Base-by-base conservation (phyloP, 1,140 invertebrate genomes). In the Catajapyx aquilonaris region DNA sequence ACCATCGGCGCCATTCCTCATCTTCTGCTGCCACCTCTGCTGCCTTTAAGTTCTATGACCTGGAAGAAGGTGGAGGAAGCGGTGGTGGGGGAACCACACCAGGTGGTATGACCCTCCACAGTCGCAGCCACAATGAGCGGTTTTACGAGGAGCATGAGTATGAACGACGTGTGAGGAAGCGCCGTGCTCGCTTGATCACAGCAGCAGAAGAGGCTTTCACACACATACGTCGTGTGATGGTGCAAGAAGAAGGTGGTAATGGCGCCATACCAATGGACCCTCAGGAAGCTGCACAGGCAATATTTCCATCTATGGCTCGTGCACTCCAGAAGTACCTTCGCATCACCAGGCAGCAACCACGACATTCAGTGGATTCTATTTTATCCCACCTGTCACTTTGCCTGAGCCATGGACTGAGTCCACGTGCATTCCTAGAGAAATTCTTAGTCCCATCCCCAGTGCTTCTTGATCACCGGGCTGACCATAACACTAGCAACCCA, bases 121-220 rank as follows among this genome's bases (percentile, higher is more conserved):
- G n/a, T n/a, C n/a, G n/a, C 4, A 81, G 84, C 48, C 90, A 95
- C 59, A 95, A 95, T 56, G 91, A 96, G 56, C 65, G 87, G 13
- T 95, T 96, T 55, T 93, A 96, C 53, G 90, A 95, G 57, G 90
- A 97, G 56, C 81, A 91, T 51, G 91, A 98, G 57, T 93, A 93
- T 52, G 90, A 94, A 45, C 64, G 88, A 33, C 62, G 91, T 32
- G 85, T 97, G 13, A 69, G 80, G 38, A 97, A 96, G 54, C 62
- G 93, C 0, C 69, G 74, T 47, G 86, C 88, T 2, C 62, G 91
- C 15, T 61, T 97, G 1, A 70, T 94, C 11, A 81, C 81, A 5
- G 87, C 90, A 1, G 79, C 88, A 2, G 93, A 97, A 57, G 91
- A 97, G 53, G 88, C 91, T 0, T 97, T 97, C 53, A 87, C 87